A percentile compares a stretch with the other conserved stretches of the same genome.
Evolutionary conservation across 2,113 vertebrate genomes (phyloP).

Genomic region (Petrocephalus microphthalmus): DNA sequence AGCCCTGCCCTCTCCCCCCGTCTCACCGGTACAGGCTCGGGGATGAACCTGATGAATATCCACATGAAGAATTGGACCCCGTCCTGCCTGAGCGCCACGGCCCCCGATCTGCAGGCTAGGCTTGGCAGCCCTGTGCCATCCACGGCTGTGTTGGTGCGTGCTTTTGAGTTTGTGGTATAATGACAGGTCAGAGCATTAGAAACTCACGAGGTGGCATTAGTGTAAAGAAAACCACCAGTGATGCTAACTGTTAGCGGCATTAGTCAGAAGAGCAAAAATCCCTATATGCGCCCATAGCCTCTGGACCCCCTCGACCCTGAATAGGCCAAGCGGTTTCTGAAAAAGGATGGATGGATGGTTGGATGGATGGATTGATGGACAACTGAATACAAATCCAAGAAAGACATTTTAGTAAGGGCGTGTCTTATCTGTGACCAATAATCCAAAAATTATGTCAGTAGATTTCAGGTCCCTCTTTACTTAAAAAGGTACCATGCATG

Average conservation of each 20-base stretch:
- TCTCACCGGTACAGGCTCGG: constrained; percentile 67
- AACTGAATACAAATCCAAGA: background rate
- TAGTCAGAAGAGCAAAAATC: background rate
- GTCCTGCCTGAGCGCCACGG: constrained; percentile 69
- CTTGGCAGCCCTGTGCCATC: constrained; percentile 66
- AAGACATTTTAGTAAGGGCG: background rate
- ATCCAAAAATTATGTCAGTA: background rate
- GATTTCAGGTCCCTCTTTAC: background rate
- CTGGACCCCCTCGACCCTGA: too few species aligned
- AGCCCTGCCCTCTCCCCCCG: background rate
- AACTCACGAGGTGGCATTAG: background rate
- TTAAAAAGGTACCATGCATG: background rate
- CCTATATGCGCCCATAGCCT: background rate
- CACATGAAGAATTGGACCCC: constrained; percentile 69
- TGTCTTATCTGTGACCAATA: background rate
- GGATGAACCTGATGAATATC: constrained; percentile 92
- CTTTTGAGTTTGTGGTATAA: background rate
- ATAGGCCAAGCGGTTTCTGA: too few species aligned
- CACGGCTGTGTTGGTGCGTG: constrained; percentile 69
- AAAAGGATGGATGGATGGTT: too few species aligned
- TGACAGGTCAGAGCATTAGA: background rate
- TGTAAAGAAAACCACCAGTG: background rate
- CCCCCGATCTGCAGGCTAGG: constrained; percentile 65
- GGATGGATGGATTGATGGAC: too few species aligned
- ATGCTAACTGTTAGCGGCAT: background rate